Evolutionary conservation across 2,113 vertebrate genomes (phyloP).

Genomic region (Microtus montanus): DNA sequence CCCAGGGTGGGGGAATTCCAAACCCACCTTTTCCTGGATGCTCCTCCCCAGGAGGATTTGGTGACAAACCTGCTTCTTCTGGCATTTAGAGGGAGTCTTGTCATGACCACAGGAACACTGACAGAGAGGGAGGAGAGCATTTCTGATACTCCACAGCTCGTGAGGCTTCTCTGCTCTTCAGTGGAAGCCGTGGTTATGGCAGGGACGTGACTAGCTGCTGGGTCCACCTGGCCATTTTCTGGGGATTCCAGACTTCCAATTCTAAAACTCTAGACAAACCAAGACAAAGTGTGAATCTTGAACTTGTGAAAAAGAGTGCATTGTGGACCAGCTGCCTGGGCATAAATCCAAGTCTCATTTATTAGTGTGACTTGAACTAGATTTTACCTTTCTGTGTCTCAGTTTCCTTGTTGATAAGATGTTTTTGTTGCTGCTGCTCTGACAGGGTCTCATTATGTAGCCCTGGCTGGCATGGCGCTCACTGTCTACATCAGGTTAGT

Average conservation of each 20-base stretch:
- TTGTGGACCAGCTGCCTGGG: background rate
- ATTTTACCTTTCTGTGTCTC: background rate
- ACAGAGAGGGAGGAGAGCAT: background rate
- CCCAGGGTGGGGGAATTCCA: background rate
- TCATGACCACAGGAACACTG: background rate
- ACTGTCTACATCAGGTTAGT: background rate
- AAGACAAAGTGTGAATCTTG: background rate
- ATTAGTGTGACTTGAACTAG: background rate
- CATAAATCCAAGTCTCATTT: background rate
- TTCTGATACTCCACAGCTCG: background rate
- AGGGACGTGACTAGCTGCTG: background rate
- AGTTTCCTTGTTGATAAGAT: slow-evolving; percentile 1
- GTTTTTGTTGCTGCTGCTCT: too few relatives aligned
- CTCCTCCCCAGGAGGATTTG: background rate
- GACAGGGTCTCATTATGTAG: background rate
- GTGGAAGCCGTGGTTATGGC: too few relatives aligned
- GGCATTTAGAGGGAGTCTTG: background rate
- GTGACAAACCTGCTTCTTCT: background rate
- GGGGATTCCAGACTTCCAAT: background rate
- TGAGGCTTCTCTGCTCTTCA: background rate
- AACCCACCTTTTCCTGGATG: background rate
- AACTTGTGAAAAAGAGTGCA: background rate
- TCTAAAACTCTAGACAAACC: background rate
- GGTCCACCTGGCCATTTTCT: background rate
- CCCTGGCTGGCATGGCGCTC: background rate